phyloP scores from a whole-genome alignment of 2,113 vertebrate species.

The Danio rerio region GRCz12tu NC_133179.1:75767001-75767500 shows the following conservation, averaged over 20 bases:
- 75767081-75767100: constrained; percentile 76
- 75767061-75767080: constrained; percentile 79
- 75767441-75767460: neutral
- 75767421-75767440: too few relatives aligned
- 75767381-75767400: too few relatives aligned
- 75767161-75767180: constrained; percentile 47
- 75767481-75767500: neutral
- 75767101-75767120: neutral
- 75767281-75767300: constrained; percentile 1
- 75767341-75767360: neutral
- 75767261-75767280: neutral
- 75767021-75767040: neutral
- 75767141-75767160: constrained; percentile 10
- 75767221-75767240: constrained; percentile 33
- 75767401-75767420: neutral
- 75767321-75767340: neutral
- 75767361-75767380: too few relatives aligned
- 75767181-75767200: neutral
- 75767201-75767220: neutral
- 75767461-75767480: neutral
- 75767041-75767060: constrained; percentile 28
- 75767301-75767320: neutral
- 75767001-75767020: neutral
- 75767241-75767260: constrained; percentile 37
- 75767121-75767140: constrained; percentile 57